Percentiles rank a stretch among this genome's conserved stretches.
phyloP scores from a whole-genome alignment of 2,797 vertebrate genomes.

The Mallotus villosus region DNA sequence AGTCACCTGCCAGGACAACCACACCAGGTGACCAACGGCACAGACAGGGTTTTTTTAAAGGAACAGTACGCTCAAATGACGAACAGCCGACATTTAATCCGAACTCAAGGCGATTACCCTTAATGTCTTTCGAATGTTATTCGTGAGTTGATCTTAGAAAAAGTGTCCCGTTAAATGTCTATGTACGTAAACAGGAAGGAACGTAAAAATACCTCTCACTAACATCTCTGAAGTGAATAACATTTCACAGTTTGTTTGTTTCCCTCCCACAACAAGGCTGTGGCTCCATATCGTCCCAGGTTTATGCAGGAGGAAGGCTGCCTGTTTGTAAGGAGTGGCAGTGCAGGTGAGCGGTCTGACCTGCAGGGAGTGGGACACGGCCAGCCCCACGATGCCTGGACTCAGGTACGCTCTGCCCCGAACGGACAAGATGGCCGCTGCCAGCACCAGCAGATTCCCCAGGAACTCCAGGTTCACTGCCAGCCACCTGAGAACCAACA shows the following conservation, averaged over 20 bases:
- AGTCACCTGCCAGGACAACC: slow-evolving; percentile 53
- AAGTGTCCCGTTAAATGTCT: too few relatives aligned
- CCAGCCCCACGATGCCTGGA: slow-evolving; percentile 81
- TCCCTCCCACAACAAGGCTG: not conserved
- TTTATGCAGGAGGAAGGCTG: not conserved
- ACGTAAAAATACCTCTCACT: too few relatives aligned
- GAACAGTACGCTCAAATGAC: not conserved
- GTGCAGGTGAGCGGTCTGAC: slow-evolving; percentile 52
- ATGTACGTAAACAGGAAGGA: too few relatives aligned
- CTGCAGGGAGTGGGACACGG: slow-evolving; percentile 80
- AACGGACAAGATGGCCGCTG: slow-evolving; percentile 74
- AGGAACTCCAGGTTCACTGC: slow-evolving; percentile 80
- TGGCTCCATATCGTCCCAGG: not conserved
- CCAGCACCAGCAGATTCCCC: slow-evolving; percentile 78
- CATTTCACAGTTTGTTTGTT: not conserved
- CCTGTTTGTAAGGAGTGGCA: not conserved
- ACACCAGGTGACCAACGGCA: not conserved
- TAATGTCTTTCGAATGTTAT: too few relatives aligned
- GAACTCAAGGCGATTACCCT: too few relatives aligned
- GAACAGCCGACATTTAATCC: not conserved
- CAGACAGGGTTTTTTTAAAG: not conserved
- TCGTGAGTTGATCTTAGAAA: too few relatives aligned
- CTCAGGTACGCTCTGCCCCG: slow-evolving; percentile 70
- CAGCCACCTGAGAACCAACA: slow-evolving; percentile 74
- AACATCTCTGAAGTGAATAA: too few relatives aligned